Base-by-base conservation (phyloP, 2,888 invertebrate genomes). In the Parthenolecanium corni region DNA sequence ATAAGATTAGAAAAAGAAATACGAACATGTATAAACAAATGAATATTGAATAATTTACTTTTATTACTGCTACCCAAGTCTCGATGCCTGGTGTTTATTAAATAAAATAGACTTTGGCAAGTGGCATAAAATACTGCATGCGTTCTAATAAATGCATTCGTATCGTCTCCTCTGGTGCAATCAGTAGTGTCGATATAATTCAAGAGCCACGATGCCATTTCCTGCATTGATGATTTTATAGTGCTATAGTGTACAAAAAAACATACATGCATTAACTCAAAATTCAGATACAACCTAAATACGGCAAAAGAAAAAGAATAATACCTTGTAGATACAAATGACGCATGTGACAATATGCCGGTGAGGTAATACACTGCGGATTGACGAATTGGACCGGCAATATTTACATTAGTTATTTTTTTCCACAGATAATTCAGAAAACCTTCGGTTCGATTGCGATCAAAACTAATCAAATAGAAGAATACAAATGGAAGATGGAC, bases 81-180 rank as follows among this genome's bases (percentile, higher is more conserved):
- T 69, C 84, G 84, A 72, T 91, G 87, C 65, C 92, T 82, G 73
- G 94, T 95, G 0, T 89, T 86, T 65, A 97, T 84, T 16, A 94
- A 78, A 74, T 96, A 94, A 76, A 97, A 95, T 49, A 95, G 77
- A 0, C 90, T 84, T 74, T 97, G 95, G 69, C 94, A 94, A 3
- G 92, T 82, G 1, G 89, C 83, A 72, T 93, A 94, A 75, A 97
- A 97, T 0, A 93, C 86, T 3, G 83, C 80, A 72, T 97, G 94
- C 14, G 53, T 65, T 16, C 52, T 46, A 16, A 66, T 14, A 14
- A 66, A 52, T 20, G 66, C 65, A 18, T 38, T 58, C 31, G 18
- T 52, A 5, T 52, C 62, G 21, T 64, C 64, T 52, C 72, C 69
- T 67, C 77, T 78, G 66, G 67, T 75, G 70, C 74, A 75, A 67